phyloP scores from a whole-genome alignment of 2,888 invertebrate genomes.

The Dyspetes luteomarginatus region DNA sequence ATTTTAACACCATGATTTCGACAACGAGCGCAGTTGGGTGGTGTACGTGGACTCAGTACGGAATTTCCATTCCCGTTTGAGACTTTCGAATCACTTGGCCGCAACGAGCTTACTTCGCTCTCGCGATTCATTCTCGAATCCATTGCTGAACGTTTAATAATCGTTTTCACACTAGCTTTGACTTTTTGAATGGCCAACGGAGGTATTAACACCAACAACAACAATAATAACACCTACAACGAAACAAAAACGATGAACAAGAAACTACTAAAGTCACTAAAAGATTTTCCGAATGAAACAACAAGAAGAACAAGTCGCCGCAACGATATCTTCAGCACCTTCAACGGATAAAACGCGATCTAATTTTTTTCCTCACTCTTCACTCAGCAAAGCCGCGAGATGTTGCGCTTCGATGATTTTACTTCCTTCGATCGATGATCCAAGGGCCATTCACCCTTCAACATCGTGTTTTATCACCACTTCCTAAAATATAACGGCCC shows the following conservation, averaged over 20 bases:
- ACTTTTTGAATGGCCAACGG: background rate
- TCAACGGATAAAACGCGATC: background rate
- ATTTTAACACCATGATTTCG: slow-evolving; percentile 95
- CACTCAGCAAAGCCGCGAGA: background rate
- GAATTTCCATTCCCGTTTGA: slow-evolving; percentile 43
- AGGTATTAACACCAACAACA: background rate
- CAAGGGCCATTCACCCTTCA: slow-evolving; percentile 25
- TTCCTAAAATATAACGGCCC: slow-evolving; percentile 4
- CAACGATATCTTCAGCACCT: background rate
- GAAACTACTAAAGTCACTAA: too few species aligned
- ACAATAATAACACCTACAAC: background rate
- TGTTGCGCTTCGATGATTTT: slow-evolving; percentile 4
- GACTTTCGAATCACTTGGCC: slow-evolving; percentile 55
- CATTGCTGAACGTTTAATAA: slow-evolving; percentile 40
- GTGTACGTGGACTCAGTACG: slow-evolving; percentile 77
- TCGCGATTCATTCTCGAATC: slow-evolving; percentile 65
- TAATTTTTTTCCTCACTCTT: slow-evolving; percentile 7
- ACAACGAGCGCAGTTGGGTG: slow-evolving; percentile 96
- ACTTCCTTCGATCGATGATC: slow-evolving; percentile 45
- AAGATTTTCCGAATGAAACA: background rate
- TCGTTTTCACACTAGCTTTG: background rate
- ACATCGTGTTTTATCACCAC: slow-evolving; percentile 41
- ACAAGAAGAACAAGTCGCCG: background rate
- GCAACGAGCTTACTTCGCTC: slow-evolving; percentile 54
- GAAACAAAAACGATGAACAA: background rate